These are phyloP conservation scores for Papilio protenor DNA, from an alignment of 2,888 invertebrate genomes.

Conservation along the genomic window DNA sequence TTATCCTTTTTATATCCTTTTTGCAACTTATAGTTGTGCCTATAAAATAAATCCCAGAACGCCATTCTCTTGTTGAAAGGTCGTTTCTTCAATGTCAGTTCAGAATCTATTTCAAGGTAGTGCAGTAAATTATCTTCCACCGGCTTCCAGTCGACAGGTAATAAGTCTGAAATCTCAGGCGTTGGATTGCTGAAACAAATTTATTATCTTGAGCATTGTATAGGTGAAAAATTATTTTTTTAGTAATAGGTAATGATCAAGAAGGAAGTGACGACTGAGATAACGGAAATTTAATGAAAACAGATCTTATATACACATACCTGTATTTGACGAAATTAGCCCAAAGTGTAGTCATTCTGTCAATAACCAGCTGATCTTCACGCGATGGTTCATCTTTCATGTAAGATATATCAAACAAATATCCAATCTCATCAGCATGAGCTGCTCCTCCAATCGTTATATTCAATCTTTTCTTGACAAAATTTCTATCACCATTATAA, in stretches of 20 bases:
- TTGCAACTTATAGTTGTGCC: constrained; percentile 57
- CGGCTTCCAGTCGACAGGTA: constrained; percentile 64
- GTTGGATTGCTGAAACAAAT: constrained; percentile 64
- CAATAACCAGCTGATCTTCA: constrained; percentile 58
- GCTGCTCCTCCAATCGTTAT: constrained; percentile 50
- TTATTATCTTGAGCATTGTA: too few species aligned
- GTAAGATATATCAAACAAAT: constrained; percentile 54
- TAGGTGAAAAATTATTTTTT: too few species aligned
- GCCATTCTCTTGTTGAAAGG: constrained; percentile 42
- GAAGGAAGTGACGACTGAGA: too few species aligned
- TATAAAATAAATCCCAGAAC: constrained; percentile 46
- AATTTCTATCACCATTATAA: constrained; percentile 63
- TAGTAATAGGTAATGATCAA: too few species aligned
- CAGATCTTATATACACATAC: neutral
- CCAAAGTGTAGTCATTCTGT: constrained; percentile 57
- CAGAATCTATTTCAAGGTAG: constrained; percentile 60
- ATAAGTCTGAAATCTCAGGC: constrained; percentile 54
- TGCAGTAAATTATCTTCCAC: constrained; percentile 57
- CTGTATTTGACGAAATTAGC: constrained; percentile 54
- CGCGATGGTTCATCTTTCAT: constrained; percentile 47
- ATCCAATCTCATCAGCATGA: constrained; percentile 60
- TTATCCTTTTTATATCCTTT: constrained; percentile 38
- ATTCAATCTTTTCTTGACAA: constrained; percentile 52
- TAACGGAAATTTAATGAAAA: neutral
- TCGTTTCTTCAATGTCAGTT: constrained; percentile 29